Evolutionary conservation across 1,140 invertebrate genomes (phyloP), one percentile per base, ranked within the genome.

Genomic region (Hylaeus anthracinus): DNA sequence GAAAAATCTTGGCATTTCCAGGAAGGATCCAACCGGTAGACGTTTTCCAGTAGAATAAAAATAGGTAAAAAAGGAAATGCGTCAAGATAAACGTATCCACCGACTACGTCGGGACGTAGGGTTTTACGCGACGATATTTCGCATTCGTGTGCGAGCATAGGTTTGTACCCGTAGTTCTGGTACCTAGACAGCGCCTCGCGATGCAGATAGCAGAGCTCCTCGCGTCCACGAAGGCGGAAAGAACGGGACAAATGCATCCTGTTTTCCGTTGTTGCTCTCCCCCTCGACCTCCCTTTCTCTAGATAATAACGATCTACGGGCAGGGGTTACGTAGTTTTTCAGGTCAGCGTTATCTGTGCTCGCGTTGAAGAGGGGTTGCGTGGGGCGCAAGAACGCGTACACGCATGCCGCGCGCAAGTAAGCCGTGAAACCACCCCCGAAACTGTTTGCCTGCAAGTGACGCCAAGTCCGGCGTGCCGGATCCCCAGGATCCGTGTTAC

Each of bases 291-390:
- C 70, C 43, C 45, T 82, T 84, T 60, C 71, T 55, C 60, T n/a
- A 83, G 80, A 83, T 86, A 86, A 86, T 86, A 66, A 86, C 85
- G 76, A 86, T 86, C 84, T 86, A 86, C 85, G 80, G 85, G 0
- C 6, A 0, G 61, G 48, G 9, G 53, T 12, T 60, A 63, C 64
- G 48, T 65, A 53, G 65, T 72, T 76, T 80, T 85, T 69, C 63
- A 45, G 64, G 64, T 79, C 67, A 63, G 14, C 39, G n/a, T 75
- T 67, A 71, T 72, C 72, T 6, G 26, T 26, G 26, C 26, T 26
- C 26, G 26, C 26, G 26, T 26, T 26, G 26, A 26, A 26, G 26
- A 26, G 5, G 45, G 45, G 12, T 37, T 26, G 53, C 55, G 53
- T 56, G 51, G 37, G 39, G 12, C 43, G 26, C 58, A 56, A 56